A percentile compares a stretch with the other conserved stretches of the same genome.
phyloP scores from a whole-genome alignment of 2,888 invertebrate species.

The Ophion costatus region DNA sequence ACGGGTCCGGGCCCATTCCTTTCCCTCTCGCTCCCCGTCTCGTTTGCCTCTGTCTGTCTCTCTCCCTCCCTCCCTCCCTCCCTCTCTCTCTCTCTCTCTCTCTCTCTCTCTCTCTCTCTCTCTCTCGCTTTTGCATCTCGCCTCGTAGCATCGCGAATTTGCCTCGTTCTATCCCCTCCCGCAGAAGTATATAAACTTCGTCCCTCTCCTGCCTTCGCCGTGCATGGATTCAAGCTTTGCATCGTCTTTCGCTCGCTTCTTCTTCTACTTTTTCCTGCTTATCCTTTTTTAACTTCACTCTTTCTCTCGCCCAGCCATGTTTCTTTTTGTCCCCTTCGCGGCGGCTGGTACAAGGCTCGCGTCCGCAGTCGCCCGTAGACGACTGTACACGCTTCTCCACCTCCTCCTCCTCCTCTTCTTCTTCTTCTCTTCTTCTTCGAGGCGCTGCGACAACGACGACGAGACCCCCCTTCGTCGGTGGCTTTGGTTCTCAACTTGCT shows the following conservation, averaged over 20 bases:
- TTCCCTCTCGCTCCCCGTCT: not conserved
- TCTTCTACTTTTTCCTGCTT: slow-evolving; percentile 31
- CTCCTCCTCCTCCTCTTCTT: slow-evolving; percentile 32
- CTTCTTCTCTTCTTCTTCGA: slow-evolving; percentile 9
- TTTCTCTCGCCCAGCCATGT: slow-evolving; percentile 54
- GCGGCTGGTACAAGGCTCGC: slow-evolving; percentile 34
- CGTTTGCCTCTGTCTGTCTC: slow-evolving; percentile 25
- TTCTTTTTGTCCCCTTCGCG: slow-evolving; percentile 40
- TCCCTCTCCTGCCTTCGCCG: slow-evolving; percentile 50
- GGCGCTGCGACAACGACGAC: slow-evolving; percentile 43
- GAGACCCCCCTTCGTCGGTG: slow-evolving; percentile 44
- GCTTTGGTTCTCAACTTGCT: slow-evolving; percentile 55
- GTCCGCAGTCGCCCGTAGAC: slow-evolving; percentile 55
- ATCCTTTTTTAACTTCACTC: slow-evolving; percentile 57
- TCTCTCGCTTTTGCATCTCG: not conserved
- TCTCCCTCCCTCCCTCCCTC: too few relatives aligned
- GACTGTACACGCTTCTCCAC: slow-evolving; percentile 50
- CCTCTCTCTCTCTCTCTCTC: not conserved
- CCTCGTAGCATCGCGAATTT: slow-evolving; percentile 49
- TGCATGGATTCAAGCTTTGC: slow-evolving; percentile 27
- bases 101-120: slow-evolving; percentile 19
- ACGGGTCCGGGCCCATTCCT: slow-evolving; percentile 57
- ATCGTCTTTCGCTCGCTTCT: slow-evolving; percentile 48
- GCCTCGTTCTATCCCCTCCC: slow-evolving; percentile 15
- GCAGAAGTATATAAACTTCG: slow-evolving; percentile 39